phyloP scores from a whole-genome alignment of 2,113 vertebrate species.

The Grammomys dolichurus region DNA sequence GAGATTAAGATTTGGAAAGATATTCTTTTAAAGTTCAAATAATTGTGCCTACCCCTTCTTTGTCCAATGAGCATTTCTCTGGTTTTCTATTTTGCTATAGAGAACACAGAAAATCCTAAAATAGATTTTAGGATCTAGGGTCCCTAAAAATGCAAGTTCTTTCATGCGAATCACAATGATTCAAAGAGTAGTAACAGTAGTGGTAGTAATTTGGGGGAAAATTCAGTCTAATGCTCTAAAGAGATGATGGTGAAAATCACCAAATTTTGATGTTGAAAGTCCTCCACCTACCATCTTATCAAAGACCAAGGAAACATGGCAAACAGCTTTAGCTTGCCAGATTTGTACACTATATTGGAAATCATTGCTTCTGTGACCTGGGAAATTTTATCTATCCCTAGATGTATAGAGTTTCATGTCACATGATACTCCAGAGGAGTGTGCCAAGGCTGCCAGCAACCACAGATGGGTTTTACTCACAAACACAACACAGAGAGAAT shows the following conservation, averaged over 20 bases:
- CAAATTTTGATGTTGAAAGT: not conserved
- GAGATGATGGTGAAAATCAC: not conserved
- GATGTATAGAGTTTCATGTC: not conserved
- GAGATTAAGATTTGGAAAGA: constrained; percentile 55
- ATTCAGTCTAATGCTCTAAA: not conserved
- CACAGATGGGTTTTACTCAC: constrained; percentile 17
- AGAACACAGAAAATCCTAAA: not conserved
- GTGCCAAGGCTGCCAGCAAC: not conserved
- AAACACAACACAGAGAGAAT: not conserved
- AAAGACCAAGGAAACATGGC: not conserved
- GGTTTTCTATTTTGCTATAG: not conserved
- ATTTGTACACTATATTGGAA: not conserved
- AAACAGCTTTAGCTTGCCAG: not conserved
- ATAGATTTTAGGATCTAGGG: not conserved
- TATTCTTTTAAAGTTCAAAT: constrained; percentile 44
- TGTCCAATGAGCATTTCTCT: not conserved
- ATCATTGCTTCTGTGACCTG: not conserved
- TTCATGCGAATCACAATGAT: constrained; percentile 27
- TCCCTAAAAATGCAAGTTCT: not conserved
- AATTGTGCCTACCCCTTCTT: not conserved
- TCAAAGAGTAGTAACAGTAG: not conserved
- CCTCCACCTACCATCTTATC: not conserved
- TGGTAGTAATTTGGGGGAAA: not conserved
- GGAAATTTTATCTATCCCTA: not conserved
- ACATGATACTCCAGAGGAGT: not conserved